Evolutionary conservation across 2,113 vertebrate genomes (phyloP).

Genomic region (Xenotilapia caudafasciata): DNA sequence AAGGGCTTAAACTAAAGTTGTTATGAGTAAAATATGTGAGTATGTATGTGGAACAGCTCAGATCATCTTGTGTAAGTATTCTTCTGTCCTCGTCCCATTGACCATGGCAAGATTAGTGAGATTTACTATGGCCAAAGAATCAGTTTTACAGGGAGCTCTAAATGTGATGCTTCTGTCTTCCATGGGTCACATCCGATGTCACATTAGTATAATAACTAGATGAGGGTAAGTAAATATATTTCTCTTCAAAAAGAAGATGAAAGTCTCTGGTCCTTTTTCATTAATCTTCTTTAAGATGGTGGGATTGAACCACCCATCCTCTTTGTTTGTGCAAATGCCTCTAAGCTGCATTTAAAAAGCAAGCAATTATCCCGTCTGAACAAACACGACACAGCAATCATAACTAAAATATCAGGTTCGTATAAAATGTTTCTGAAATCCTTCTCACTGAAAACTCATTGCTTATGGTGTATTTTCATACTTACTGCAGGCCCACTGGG

Average conservation of each 20-base stretch:
- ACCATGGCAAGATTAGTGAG: background rate
- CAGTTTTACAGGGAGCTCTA: conserved; percentile 18
- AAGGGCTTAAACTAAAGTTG: background rate
- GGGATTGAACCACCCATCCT: background rate
- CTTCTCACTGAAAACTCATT: background rate
- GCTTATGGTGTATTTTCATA: conserved; percentile 16
- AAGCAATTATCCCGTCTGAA: conserved; percentile 42
- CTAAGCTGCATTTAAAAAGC: background rate
- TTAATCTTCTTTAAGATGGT: conserved; percentile 17
- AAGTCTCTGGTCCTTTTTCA: background rate
- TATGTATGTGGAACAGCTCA: background rate
- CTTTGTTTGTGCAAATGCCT: background rate
- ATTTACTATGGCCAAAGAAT: conserved; percentile 42
- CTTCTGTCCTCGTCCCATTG: background rate
- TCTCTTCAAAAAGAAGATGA: background rate
- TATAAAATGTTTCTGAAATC: background rate
- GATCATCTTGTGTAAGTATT: background rate
- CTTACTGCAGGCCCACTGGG: conserved; percentile 79
- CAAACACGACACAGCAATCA: conserved; percentile 10
- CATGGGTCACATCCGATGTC: conserved; percentile 6
- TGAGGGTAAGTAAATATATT: background rate
- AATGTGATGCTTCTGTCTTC: conserved; percentile 32
- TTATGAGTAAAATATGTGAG: background rate
- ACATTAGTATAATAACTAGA: conserved; percentile 1
- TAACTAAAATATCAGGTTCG: background rate